A percentile compares a stretch with the other conserved stretches of the same genome.
phyloP scores from a whole-genome alignment of 2,113 vertebrate genomes.

The Tachysurus vachellii region DNA sequence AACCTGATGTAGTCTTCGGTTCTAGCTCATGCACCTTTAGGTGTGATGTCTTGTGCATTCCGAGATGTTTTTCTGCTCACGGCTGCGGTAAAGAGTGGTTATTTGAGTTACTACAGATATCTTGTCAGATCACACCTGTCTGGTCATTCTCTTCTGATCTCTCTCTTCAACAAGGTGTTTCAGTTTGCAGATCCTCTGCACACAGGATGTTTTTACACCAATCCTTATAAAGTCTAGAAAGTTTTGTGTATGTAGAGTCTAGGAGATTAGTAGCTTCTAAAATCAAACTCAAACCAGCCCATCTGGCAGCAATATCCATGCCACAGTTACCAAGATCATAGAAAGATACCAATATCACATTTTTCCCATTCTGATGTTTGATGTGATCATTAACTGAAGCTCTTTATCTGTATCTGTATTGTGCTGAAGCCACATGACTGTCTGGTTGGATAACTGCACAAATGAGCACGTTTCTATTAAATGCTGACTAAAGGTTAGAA shows the following conservation, averaged over 20 bases:
- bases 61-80: neutral
- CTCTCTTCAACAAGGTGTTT: neutral
- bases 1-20: neutral
- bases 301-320: neutral
- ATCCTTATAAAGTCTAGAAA: neutral
- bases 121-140: neutral
- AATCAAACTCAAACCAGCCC: neutral
- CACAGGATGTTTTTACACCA: neutral
- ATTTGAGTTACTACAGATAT: neutral
- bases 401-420: neutral
- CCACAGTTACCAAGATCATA: too few species aligned
- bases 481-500: constrained; percentile 17
- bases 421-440: neutral
- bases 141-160: neutral
- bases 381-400: neutral
- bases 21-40: neutral
- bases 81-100: neutral
- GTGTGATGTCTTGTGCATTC: neutral
- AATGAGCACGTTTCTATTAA: neutral
- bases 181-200: neutral
- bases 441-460: neutral
- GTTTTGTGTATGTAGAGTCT: neutral
- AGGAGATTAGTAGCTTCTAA: neutral
- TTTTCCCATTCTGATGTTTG: neutral
- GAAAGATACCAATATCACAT: neutral